Conservation (phyloP, 1,140 invertebrate genomes). For the Caenorhabditis latens region DNA sequence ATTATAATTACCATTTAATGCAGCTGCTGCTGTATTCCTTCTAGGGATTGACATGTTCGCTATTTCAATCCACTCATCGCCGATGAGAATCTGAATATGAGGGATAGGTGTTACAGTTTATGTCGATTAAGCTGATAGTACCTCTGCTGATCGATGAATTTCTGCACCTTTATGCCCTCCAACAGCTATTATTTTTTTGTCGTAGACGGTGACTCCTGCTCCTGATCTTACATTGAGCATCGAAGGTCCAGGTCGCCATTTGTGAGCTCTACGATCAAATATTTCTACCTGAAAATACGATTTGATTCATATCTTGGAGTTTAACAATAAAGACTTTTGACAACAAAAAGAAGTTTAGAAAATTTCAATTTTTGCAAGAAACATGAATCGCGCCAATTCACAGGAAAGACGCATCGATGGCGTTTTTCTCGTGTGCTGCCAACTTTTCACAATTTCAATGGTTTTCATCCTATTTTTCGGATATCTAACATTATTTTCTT, state of each 20-base stretch:
- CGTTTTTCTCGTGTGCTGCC: background rate
- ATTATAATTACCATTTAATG: background rate
- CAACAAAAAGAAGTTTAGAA: no score
- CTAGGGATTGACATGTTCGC: slow-evolving; percentile 18
- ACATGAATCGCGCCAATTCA: background rate
- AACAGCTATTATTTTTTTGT: slow-evolving; percentile 28
- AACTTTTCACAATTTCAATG: background rate
- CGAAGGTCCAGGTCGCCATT: slow-evolving; percentile 23
- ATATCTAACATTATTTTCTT: background rate
- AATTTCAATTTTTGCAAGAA: background rate
- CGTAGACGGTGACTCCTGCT: slow-evolving; percentile 19
- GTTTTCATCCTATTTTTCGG: background rate
- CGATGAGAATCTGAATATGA: slow-evolving; percentile 11
- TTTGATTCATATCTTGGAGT: background rate
- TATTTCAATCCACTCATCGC: slow-evolving; percentile 15
- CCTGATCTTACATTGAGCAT: slow-evolving; percentile 42
- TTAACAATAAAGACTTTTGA: background rate
- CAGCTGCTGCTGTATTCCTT: slow-evolving; percentile 20
- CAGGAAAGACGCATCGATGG: background rate
- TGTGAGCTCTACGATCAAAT: slow-evolving; percentile 44
- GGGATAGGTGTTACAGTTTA: no score
- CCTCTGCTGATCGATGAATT: slow-evolving; percentile 39
- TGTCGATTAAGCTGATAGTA: background rate
- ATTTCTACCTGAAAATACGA: slow-evolving; percentile 12
- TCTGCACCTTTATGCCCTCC: slow-evolving; percentile 27